Percentiles rank a stretch among this genome's conserved stretches.
Evolutionary conservation across 2,113 vertebrate genomes (phyloP).

Genomic region (Malurus elegans): DNA sequence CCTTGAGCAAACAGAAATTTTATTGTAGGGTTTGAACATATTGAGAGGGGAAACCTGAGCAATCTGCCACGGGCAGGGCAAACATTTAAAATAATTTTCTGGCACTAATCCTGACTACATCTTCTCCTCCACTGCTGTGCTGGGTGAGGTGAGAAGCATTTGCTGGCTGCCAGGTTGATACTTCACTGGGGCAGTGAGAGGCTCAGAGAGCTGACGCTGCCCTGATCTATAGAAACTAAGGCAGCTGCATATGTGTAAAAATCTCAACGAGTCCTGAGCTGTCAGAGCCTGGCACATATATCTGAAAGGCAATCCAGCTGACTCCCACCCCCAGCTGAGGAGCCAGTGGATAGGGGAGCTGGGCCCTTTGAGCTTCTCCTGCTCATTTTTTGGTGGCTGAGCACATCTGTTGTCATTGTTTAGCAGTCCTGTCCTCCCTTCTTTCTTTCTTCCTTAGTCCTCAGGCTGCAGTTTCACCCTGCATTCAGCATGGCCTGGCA

Average conservation of each 20-base stretch:
- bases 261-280: neutral
- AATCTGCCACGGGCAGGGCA: neutral
- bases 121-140: neutral
- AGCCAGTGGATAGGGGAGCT: neutral
- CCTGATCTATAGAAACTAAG: neutral
- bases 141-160: neutral
- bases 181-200: neutral
- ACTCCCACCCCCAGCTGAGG: neutral
- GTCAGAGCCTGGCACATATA: fast-evolving
- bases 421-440: neutral
- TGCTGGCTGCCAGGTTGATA: neutral
- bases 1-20: conserved; percentile 3
- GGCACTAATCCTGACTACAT: neutral
- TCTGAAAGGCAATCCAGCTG: neutral
- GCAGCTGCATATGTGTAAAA: neutral
- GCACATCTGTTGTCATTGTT: neutral
- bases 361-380: neutral
- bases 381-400: neutral
- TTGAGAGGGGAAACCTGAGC: conserved; percentile 8
- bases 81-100: neutral
- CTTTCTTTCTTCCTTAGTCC: neutral
- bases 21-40: neutral
- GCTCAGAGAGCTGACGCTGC: neutral
- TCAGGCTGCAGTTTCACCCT: neutral
- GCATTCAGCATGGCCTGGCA: neutral